Evolutionary conservation across 1,140 invertebrate genomes (phyloP), one percentile per base, ranked within the genome.

Genomic region (Trichomalopsis sarcophagae): DNA sequence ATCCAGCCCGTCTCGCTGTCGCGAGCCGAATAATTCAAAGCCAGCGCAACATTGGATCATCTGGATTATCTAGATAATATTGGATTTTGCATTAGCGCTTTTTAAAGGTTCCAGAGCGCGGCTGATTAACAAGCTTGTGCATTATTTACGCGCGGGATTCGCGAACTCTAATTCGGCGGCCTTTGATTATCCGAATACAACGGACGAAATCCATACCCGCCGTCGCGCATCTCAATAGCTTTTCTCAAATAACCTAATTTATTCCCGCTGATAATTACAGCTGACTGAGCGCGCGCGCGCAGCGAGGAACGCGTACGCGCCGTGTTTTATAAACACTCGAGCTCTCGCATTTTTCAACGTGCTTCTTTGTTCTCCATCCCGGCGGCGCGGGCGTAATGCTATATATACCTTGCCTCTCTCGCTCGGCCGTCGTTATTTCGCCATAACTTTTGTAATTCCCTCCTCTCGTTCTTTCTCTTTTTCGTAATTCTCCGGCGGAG

Each of bases 141-240:
- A 81, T 81, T 81, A 81, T 81, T 81, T 40, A 81, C 23, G 66
- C 36, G 55, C 55, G 40, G 62, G 36, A 69, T 81, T 81, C 69
- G 40, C 79, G 44, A 71, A 84, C 74, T 80, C 83, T 78, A 40
- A 62, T 68, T 36, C 14, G 2, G 47, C 47, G 17, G 21, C 7
- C 4, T 62, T 62, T n/a, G 55, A 4, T n/a, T n/a, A 62, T 62
- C n/a, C 55, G n/a, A 62, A 62, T n/a, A n/a, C 21, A n/a, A n/a
- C 1, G 3, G 21, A 62, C 17, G n/a, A 62, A 62, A 62, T 62
- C 21, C 21, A 62, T 62, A 3, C 21, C n/a, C 55, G 55, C 21
- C 55, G 55, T 62, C 7, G 55, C 11, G 55, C 55, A 62, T 62
- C 17, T n/a, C 55, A 62, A 62, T 62, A 17, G 55, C 55, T 62